These are phyloP conservation scores for Panagrolaimus sp. DNA, from an alignment of 1,140 invertebrate species.

Conservation along the genomic window DNA sequence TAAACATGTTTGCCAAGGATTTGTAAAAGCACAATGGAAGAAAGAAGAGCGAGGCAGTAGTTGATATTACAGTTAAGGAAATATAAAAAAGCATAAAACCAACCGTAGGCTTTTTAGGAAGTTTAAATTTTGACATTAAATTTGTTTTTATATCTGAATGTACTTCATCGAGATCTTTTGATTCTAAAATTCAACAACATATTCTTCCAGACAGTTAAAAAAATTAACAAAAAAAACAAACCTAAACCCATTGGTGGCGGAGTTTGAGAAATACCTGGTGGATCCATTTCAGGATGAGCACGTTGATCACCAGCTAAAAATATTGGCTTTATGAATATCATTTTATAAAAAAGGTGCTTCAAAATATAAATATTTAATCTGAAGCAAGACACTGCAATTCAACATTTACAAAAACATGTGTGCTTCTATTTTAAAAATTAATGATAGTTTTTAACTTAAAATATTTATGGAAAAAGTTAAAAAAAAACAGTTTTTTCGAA, in stretches of 20 bases:
- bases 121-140: constrained; percentile 55
- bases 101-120: constrained; percentile 52
- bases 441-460: no score
- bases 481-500: no score
- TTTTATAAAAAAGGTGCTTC: no score
- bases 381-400: no score
- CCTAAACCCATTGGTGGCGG: background rate
- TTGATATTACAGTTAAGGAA: background rate
- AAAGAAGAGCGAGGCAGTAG: background rate
- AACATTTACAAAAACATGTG: no score
- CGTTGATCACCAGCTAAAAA: constrained; percentile 50
- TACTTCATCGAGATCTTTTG: constrained; percentile 49
- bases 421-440: no score
- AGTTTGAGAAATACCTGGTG: background rate
- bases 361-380: no score
- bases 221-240: background rate
- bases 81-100: constrained; percentile 14
- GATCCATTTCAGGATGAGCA: constrained; percentile 45
- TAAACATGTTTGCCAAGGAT: background rate
- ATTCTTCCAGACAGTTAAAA: no score
- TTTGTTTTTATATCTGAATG: constrained; percentile 55
- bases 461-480: no score
- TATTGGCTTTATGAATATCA: background rate
- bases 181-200: constrained; percentile 12
- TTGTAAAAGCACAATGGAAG: background rate